Percentiles rank a stretch among this genome's conserved stretches.
Evolutionary conservation across 2,113 vertebrate species (phyloP).

Genomic region (Myotis brandtii): DNA sequence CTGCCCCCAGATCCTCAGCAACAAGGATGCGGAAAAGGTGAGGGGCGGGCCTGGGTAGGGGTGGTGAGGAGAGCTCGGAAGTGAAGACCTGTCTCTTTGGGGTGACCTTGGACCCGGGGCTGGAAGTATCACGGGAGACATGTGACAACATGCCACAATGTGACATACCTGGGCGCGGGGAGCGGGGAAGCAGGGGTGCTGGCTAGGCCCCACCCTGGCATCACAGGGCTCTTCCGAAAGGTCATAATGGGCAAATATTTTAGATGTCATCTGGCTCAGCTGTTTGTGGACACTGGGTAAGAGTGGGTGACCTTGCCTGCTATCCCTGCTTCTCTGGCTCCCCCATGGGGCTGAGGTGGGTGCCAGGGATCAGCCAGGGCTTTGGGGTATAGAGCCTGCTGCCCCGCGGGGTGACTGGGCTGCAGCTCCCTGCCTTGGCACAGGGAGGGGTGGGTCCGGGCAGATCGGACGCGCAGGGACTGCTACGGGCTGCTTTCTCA

Average conservation of each 20-base stretch:
- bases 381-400: not conserved
- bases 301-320: not conserved
- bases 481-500: not conserved
- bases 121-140: not conserved
- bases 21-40: constrained; percentile 96
- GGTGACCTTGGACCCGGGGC: not conserved
- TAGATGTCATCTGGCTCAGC: not conserved
- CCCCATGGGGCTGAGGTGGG: not conserved
- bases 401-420: no score
- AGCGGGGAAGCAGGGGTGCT: not conserved
- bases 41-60: not conserved
- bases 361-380: not conserved
- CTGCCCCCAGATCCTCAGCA: constrained; percentile 96
- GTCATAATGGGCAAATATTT: not conserved
- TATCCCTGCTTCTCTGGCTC: not conserved
- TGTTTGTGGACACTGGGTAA: not conserved
- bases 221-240: not conserved
- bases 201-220: not conserved
- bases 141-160: not conserved
- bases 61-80: not conserved
- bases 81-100: not conserved
- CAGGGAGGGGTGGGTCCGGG: not conserved
- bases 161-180: not conserved
- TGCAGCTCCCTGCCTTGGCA: not conserved
- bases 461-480: rapidly evolving